Evolutionary conservation across 2,888 invertebrate species (phyloP).

Genomic region (Osmoderma eremita): DNA sequence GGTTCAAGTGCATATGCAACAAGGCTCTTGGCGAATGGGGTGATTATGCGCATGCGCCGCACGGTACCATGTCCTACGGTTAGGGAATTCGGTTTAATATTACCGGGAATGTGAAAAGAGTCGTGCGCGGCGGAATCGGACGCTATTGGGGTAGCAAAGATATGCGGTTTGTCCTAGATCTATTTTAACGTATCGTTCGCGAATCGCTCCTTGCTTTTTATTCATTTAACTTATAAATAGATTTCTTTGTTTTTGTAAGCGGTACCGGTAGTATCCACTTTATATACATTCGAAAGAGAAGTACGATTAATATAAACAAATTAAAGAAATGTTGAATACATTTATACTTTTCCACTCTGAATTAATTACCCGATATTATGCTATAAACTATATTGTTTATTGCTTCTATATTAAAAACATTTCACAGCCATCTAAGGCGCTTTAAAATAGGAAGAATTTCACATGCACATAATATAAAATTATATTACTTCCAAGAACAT

Average conservation of each 20-base stretch:
- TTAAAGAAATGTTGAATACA: no score
- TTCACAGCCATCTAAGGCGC: no score
- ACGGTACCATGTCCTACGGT: constrained; percentile 44
- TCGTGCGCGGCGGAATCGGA: not conserved
- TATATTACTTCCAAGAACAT: no score
- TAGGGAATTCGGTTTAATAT: constrained; percentile 34
- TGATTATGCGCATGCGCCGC: constrained; percentile 53
- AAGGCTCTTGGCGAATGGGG: constrained; percentile 53
- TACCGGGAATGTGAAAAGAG: constrained; percentile 22
- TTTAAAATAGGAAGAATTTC: no score
- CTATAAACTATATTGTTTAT: no score
- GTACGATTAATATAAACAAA: no score
- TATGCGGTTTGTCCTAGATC: not conserved
- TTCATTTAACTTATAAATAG: constrained; percentile 25
- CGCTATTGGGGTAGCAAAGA: not conserved
- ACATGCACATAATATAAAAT: no score
- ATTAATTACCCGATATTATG: no score
- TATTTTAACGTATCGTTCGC: not conserved
- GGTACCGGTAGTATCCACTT: no score
- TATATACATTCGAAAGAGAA: no score
- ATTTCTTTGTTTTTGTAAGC: constrained; percentile 22
- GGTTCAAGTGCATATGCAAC: constrained; percentile 65
- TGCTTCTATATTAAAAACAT: no score
- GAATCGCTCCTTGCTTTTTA: not conserved
- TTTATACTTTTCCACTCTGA: no score